Conservation (phyloP, 2,113 vertebrate genomes). For the Setophaga kirtlandii region DNA sequence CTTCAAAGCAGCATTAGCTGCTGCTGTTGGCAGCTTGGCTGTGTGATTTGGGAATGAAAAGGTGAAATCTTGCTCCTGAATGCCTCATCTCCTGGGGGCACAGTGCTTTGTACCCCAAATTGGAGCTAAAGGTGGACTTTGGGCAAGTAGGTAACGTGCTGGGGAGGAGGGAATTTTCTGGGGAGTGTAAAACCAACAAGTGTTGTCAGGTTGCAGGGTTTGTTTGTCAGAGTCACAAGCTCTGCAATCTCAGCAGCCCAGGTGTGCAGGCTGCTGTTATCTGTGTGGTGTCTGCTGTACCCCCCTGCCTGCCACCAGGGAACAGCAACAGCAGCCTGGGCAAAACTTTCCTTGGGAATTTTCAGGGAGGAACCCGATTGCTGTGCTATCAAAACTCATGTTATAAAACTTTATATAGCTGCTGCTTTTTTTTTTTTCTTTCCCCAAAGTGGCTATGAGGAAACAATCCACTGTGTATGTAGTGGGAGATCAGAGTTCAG, state of each 20-base stretch:
- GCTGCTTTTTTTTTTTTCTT: neutral
- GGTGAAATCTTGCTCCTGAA: neutral
- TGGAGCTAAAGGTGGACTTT: neutral
- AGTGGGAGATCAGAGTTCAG: neutral
- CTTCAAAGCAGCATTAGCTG: fast-evolving
- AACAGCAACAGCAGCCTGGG: neutral
- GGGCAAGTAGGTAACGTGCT: neutral
- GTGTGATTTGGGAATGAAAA: neutral
- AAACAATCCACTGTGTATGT: neutral
- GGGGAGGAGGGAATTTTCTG: neutral
- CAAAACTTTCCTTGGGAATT: neutral
- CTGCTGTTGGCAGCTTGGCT: neutral
- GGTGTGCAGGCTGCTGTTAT: neutral
- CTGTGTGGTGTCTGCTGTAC: neutral
- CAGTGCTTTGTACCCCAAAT: fast-evolving
- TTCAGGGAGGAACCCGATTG: neutral
- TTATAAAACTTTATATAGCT: neutral
- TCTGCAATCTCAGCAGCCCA: neutral
- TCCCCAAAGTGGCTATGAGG: neutral
- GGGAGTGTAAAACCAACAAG: neutral
- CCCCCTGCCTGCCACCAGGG: neutral
- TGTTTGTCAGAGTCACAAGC: neutral
- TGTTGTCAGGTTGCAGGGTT: neutral
- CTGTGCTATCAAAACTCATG: neutral
- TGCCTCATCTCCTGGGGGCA: neutral